phyloP scores from a whole-genome alignment of 2,888 invertebrate genomes.

The Anticlea derivata region DNA sequence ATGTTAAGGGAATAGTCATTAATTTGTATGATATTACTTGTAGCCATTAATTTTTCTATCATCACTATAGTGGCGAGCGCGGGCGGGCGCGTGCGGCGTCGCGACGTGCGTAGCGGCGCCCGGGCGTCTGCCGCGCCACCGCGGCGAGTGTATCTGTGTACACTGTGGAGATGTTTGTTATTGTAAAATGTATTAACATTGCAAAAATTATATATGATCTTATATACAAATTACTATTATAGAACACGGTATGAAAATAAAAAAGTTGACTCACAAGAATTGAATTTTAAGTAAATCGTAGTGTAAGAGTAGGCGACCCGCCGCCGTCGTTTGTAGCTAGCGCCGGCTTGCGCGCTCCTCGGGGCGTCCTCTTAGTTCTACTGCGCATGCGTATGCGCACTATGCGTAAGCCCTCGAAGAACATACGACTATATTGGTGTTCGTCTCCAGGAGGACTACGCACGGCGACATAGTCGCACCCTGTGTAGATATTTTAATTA shows the following conservation, averaged over 20 bases:
- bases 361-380: conserved; percentile 24
- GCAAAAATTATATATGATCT: conserved; percentile 83
- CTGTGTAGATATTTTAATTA: conserved; percentile 30
- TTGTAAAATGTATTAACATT: conserved; percentile 83
- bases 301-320: conserved; percentile 64
- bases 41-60: conserved; percentile 81
- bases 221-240: conserved; percentile 83
- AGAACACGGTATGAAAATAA: conserved; percentile 83
- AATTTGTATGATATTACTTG: conserved; percentile 84
- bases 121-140: not conserved
- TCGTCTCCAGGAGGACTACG: conserved; percentile 24
- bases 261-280: conserved; percentile 81
- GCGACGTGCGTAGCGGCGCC: not conserved
- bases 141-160: conserved; percentile 69
- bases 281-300: conserved; percentile 76
- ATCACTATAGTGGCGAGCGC: conserved; percentile 63
- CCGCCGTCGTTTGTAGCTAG: conserved; percentile 44
- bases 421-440: conserved; percentile 33
- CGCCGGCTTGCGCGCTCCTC: conserved; percentile 40
- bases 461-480: conserved; percentile 30
- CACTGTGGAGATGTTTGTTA: conserved; percentile 82
- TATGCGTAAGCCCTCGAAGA: conserved; percentile 31
- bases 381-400: conserved; percentile 1
- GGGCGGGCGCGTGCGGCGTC: conserved; percentile 11
- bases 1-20: conserved; percentile 84